Conservation (phyloP, 2,113 vertebrate species). For the Actenoides lindsayi region DNA sequence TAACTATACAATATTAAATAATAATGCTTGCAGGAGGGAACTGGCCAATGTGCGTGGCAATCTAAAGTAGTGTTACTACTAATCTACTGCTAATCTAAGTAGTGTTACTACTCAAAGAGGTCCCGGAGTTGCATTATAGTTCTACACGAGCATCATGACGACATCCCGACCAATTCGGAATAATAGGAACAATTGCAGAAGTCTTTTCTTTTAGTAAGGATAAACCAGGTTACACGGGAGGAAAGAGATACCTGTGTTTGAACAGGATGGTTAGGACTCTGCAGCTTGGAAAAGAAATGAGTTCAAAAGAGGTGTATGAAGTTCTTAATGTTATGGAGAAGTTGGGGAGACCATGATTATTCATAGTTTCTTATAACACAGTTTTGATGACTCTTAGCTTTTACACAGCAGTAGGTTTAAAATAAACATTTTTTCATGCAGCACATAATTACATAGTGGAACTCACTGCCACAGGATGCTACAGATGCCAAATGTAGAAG, state of each 20-base stretch:
- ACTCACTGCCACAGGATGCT: constrained; percentile 15
- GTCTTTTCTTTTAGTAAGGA: background rate
- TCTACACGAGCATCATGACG: background rate
- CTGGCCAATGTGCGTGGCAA: background rate
- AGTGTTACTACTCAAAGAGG: background rate
- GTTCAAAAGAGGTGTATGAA: background rate
- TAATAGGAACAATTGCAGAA: background rate
- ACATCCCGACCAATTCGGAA: background rate
- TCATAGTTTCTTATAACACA: background rate
- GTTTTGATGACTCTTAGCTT: constrained; percentile 29
- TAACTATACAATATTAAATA: background rate
- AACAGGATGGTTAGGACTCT: background rate
- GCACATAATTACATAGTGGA: background rate
- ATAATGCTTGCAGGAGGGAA: background rate
- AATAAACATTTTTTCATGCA: constrained; percentile 21
- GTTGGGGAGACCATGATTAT: background rate
- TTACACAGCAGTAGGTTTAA: constrained; percentile 31
- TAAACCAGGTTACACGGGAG: background rate
- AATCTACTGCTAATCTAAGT: too few species aligned
- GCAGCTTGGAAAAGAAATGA: background rate
- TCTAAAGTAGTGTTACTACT: background rate
- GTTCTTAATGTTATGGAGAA: background rate
- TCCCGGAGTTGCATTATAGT: background rate
- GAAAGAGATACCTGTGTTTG: background rate
- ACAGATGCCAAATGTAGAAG: constrained; percentile 25